phyloP scores from a whole-genome alignment of 1,140 invertebrate species.

The Physella acuta region DNA sequence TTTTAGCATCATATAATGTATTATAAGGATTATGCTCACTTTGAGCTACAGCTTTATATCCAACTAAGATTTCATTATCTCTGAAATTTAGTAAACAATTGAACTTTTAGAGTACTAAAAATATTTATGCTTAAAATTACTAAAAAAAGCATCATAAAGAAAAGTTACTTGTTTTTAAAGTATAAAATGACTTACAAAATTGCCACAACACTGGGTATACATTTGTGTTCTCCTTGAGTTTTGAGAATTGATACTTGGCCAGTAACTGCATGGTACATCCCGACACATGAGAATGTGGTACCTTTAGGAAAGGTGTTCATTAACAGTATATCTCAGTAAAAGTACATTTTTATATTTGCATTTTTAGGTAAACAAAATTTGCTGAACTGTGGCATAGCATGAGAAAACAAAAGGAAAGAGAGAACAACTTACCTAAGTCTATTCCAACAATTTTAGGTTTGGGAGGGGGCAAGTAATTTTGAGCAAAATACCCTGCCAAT shows the following conservation, averaged over 20 bases:
- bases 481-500: conserved; percentile 59
- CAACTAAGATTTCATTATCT: conserved; percentile 56
- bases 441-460: conserved; percentile 63
- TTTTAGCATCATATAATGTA: conserved; percentile 64
- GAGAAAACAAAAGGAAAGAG: not conserved
- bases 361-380: no score
- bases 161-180: not conserved
- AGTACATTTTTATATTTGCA: no score
- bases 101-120: no score
- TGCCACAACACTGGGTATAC: conserved; percentile 59
- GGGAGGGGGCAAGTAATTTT: conserved; percentile 60
- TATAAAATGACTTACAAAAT: conserved; percentile 27
- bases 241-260: conserved; percentile 57
- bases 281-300: conserved; percentile 63
- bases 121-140: no score
- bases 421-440: conserved; percentile 52
- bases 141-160: not conserved
- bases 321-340: not conserved
- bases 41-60: conserved; percentile 61
- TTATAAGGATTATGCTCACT: conserved; percentile 61
- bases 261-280: conserved; percentile 61
- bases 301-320: conserved; percentile 49
- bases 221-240: conserved; percentile 51
- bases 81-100: conserved; percentile 29
- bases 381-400: not conserved